A percentile compares a stretch with the other conserved stretches of the same genome.
These are phyloP conservation scores for Leptinotarsa undecemlineata DNA, from an alignment of 1,140 invertebrate genomes.

Conservation along the genomic window DNA sequence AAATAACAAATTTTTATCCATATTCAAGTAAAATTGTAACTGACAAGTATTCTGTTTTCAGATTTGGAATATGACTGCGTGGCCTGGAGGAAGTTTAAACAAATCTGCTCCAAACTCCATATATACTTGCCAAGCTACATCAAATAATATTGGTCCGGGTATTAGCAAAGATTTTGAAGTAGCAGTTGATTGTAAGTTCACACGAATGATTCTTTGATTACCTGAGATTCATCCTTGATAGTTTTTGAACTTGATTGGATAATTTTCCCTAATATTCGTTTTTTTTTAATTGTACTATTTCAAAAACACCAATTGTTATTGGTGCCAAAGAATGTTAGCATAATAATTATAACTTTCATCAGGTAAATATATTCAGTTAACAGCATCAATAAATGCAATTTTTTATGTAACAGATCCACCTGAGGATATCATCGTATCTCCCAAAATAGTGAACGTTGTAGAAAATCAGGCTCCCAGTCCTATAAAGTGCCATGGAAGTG, in stretches of 20 bases:
- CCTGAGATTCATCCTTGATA: too few relatives aligned
- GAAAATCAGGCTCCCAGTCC: conserved; percentile 76
- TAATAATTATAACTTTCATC: too few relatives aligned
- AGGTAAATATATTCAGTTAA: too few relatives aligned
- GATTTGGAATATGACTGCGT: conserved; percentile 77
- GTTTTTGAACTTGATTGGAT: too few relatives aligned
- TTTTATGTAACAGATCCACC: conserved; percentile 72
- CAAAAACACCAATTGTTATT: too few relatives aligned
- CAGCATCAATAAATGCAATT: too few relatives aligned
- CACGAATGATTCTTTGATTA: not conserved
- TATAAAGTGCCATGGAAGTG: conserved; percentile 76
- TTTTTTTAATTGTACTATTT: too few relatives aligned
- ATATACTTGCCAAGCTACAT: conserved; percentile 81
- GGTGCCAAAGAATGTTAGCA: too few relatives aligned
- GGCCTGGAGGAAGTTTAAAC: conserved; percentile 77
- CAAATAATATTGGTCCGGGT: conserved; percentile 71
- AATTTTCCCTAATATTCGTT: too few relatives aligned
- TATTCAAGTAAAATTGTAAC: too few relatives aligned
- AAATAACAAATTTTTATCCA: too few relatives aligned
- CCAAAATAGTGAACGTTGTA: conserved; percentile 71
- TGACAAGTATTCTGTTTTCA: conserved; percentile 41
- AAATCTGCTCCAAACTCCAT: conserved; percentile 76
- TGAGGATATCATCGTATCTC: conserved; percentile 78
- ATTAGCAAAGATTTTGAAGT: conserved; percentile 82
- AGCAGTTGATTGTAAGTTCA: conserved; percentile 82